Conservation (phyloP, 2,113 vertebrate species). For the Dipodomys stephensi region DNA sequence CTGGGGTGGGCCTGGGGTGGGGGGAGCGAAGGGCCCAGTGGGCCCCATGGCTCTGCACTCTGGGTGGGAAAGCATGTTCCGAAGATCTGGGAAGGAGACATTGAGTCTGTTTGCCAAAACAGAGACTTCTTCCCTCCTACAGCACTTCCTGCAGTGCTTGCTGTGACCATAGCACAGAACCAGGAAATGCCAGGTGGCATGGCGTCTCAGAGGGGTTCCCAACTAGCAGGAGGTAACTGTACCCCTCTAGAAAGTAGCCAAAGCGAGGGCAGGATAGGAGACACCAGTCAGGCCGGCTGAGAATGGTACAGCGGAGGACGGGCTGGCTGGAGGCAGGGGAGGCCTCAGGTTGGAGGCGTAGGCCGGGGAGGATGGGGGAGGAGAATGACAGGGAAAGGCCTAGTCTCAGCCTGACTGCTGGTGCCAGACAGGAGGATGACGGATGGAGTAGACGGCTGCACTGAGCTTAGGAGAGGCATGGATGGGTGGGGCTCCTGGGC, state of each 20-base stretch:
- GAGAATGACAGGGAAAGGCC: not conserved
- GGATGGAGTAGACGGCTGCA: not conserved
- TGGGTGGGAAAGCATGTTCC: not conserved
- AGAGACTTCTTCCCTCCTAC: no score
- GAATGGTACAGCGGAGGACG: not conserved
- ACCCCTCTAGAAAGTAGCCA: not conserved
- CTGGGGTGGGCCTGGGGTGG: not conserved
- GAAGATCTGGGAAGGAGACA: not conserved
- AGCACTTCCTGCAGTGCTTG: no score
- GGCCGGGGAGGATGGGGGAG: not conserved
- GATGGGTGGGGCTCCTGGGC: no score
- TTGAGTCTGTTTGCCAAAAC: no score
- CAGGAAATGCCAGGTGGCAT: no score
- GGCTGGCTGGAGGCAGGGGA: not conserved
- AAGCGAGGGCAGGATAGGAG: not conserved
- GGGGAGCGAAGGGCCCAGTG: no score
- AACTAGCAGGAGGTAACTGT: not conserved
- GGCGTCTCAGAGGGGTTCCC: not conserved
- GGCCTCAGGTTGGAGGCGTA: not conserved
- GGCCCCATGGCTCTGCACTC: no score
- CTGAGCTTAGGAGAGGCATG: not conserved
- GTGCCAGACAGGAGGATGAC: not conserved
- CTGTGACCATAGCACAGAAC: not conserved
- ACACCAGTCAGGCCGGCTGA: not conserved
- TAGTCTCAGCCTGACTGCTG: not conserved